Percentiles rank a stretch among this genome's conserved stretches.
phyloP scores from a whole-genome alignment of 92 coral and sea anemone genomes.

The Scolanthus callimorphus region DNA sequence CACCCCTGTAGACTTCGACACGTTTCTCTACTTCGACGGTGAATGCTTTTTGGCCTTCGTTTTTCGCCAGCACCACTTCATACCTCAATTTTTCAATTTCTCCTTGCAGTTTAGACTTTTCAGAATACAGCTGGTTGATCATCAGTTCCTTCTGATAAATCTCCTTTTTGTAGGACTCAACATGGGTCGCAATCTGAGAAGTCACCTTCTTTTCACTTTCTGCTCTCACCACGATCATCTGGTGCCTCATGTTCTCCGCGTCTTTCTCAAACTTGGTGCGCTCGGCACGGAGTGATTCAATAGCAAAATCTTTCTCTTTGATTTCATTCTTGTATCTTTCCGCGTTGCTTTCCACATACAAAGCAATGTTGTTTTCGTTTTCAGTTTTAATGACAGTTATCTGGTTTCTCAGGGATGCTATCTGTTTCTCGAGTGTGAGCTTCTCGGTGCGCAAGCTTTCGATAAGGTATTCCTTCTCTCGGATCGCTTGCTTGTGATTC shows the following conservation, averaged over 20 bases:
- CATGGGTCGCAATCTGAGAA: too few relatives aligned
- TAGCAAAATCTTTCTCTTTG: background rate
- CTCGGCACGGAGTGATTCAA: background rate
- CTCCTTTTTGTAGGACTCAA: background rate
- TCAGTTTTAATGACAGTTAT: background rate
- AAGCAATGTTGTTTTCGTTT: background rate
- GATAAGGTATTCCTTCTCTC: too few relatives aligned
- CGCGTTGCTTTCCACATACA: background rate
- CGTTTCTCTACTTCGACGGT: conserved; percentile 1
- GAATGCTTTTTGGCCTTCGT: background rate
- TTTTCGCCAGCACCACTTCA: background rate
- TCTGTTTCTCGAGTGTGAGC: too few relatives aligned
- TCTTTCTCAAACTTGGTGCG: background rate
- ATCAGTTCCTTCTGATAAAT: background rate
- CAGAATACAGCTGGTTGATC: background rate
- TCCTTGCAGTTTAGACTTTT: conserved; percentile 2
- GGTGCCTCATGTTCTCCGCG: background rate
- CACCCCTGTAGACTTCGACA: background rate
- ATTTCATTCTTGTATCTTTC: background rate
- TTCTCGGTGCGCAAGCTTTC: too few relatives aligned
- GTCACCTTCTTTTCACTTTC: too few relatives aligned
- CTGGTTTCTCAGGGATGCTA: too few relatives aligned
- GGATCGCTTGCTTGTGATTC: too few relatives aligned
- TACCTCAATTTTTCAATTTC: background rate
- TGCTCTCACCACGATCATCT: too few relatives aligned